A percentile compares a stretch with the other conserved stretches of the same genome.
Evolutionary conservation across 1,140 invertebrate genomes (phyloP).

Genomic region (Mactra quadrangularis): DNA sequence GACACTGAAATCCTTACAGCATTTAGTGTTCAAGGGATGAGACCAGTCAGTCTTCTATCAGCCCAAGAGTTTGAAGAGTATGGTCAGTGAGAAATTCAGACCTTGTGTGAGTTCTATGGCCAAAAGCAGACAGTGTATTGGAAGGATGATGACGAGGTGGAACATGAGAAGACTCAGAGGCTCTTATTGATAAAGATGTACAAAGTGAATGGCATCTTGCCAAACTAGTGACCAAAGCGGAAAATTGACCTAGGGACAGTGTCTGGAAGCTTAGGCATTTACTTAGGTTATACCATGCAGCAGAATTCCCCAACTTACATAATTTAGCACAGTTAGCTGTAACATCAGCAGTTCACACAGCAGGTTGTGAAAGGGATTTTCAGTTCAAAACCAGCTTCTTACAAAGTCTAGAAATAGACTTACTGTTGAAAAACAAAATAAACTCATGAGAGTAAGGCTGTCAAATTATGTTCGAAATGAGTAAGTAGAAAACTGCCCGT

Average conservation of each 20-base stretch:
- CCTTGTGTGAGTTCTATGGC: slow-evolving; percentile 6
- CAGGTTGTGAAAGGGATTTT: slow-evolving; percentile 60
- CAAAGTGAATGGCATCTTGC: slow-evolving; percentile 33
- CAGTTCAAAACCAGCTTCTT: slow-evolving; percentile 48
- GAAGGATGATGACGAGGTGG: neutral
- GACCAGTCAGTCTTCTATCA: neutral
- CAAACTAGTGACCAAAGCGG: slow-evolving; percentile 25
- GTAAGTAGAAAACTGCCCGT: too few relatives aligned
- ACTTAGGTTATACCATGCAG: slow-evolving; percentile 30
- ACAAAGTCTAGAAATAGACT: slow-evolving; percentile 31
- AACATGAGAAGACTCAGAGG: neutral
- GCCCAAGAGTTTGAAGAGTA: slow-evolving; percentile 10
- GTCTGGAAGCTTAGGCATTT: slow-evolving; percentile 27
- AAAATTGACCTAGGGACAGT: slow-evolving; percentile 43
- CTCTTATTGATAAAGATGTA: slow-evolving; percentile 1
- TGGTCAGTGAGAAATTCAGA: neutral
- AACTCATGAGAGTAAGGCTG: neutral
- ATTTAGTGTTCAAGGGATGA: neutral
- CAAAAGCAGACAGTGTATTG: neutral
- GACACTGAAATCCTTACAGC: neutral
- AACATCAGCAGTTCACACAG: slow-evolving; percentile 52
- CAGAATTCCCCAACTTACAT: slow-evolving; percentile 53
- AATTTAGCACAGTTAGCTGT: slow-evolving; percentile 52
- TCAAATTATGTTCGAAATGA: too few relatives aligned
- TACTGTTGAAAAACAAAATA: slow-evolving; percentile 11